Evolutionary conservation across 2,888 invertebrate species (phyloP), one percentile per base, ranked within the genome.

Genomic region (Ceriagrion tenellum): DNA sequence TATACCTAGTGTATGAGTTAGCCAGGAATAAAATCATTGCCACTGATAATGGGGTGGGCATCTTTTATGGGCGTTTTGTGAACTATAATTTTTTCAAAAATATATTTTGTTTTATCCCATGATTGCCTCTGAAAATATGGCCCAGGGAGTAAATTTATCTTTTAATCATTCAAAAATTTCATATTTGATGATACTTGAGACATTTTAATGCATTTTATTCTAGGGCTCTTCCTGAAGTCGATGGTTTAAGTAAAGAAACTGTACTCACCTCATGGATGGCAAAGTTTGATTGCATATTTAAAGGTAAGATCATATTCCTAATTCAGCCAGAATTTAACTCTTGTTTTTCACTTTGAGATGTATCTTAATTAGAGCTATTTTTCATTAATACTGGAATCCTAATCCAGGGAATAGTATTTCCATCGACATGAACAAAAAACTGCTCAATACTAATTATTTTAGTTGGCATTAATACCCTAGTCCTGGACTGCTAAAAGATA

Each of bases 261-360:
- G 99, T 99, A 88, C 97, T 99, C 96, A 99, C 99, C 96, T 99
- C 99, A 90, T 99, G 99, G 99, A 98, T 99, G 98, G 99, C 99
- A 95, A 99, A 99, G 97, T 99, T 99, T 97, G 99, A 99, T 97
- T 99, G 99, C 97, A 99, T 99, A 96, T 98, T 99, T 97, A 99
- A 99, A 97, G 99, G 99, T 97, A 98, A 97, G 95, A 95, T 95
- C 55, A 88, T 93, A 30, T 81, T 81, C 35, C 26, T 81, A 26
- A 35, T 81, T 81, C 81, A 81, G 81, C 35, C 35, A 81, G 81
- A 81, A 3, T 35, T 35, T 35, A 10, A 30, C 30, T 26, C 69
- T 26, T n/a, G 6, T 69, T 81, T 81, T 30, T 30, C 35, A 35
- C 30, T 81, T 35, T 81, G 81, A 81, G 81, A 69, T 81, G 12